Percentiles rank a stretch among this genome's conserved stretches.
Conservation (phyloP, 2,113 vertebrate genomes). For the Grus americana region DNA sequence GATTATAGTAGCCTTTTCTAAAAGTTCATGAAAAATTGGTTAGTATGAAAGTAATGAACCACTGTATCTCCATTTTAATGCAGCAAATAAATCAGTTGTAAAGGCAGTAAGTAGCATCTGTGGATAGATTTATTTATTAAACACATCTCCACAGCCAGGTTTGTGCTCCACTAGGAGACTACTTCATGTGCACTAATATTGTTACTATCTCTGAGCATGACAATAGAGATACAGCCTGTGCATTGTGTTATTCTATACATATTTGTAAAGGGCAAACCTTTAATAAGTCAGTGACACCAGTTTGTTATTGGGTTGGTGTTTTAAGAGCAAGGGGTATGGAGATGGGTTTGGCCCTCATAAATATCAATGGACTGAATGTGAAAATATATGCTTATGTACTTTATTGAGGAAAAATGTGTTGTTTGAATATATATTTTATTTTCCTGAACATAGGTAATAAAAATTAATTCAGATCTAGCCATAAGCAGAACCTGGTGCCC, state of each 20-base stretch:
- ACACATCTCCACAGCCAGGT: neutral
- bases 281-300: too few relatives aligned
- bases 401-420: neutral
- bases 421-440: neutral
- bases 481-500: neutral
- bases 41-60: neutral
- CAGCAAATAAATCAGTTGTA: neutral
- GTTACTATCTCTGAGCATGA: neutral
- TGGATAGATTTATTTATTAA: neutral
- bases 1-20: neutral
- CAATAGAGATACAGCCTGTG: rapidly evolving
- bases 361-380: neutral
- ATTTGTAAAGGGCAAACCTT: neutral
- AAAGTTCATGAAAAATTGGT: neutral
- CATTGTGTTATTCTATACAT: neutral
- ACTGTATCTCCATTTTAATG: neutral
- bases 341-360: neutral
- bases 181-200: rapidly evolving
- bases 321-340: neutral
- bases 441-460: neutral
- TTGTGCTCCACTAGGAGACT: neutral
- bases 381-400: neutral
- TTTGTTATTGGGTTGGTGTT: neutral
- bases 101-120: neutral
- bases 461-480: neutral